Conservation (phyloP, 2,888 invertebrate species). For the Helicoverpa assulta region DNA sequence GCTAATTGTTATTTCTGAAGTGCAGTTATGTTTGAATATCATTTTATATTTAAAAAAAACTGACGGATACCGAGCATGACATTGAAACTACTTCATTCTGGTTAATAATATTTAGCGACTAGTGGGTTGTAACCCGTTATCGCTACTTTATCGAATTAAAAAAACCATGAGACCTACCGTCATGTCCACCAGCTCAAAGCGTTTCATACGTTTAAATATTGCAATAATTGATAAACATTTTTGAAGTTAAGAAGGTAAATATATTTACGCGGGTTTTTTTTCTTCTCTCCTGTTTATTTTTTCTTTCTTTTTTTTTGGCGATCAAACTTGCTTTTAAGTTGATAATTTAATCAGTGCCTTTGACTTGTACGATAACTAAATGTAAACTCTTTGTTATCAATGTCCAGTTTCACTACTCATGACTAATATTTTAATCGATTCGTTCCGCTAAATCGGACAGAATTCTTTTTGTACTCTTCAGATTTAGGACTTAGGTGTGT, state of each 20-base stretch:
- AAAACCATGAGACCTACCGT: conserved; percentile 32
- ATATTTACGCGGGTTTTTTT: conserved; percentile 2
- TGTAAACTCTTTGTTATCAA: conserved; percentile 57
- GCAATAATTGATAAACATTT: conserved; percentile 5
- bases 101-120: conserved; percentile 4
- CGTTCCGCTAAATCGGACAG: conserved; percentile 39
- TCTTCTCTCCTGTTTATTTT: conserved; percentile 14
- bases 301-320: conserved; percentile 28
- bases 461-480: conserved; percentile 44
- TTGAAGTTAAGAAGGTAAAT: conserved; percentile 20
- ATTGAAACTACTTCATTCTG: neutral
- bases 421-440: conserved; percentile 61
- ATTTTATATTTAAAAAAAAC: conserved; percentile 8
- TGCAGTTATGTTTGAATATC: conserved; percentile 7
- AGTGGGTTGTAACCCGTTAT: conserved; percentile 20
- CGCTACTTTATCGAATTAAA: conserved; percentile 14
- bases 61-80: no score
- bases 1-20: conserved; percentile 16
- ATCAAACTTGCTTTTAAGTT: conserved; percentile 55
- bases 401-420: conserved; percentile 54
- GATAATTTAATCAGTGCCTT: conserved; percentile 73
- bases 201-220: conserved; percentile 29
- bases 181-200: conserved; percentile 51
- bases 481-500: conserved; percentile 42
- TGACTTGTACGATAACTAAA: conserved; percentile 66